Evolutionary conservation across 2,113 vertebrate genomes (phyloP).

Genomic region (Pyrgilauda ruficollis): DNA sequence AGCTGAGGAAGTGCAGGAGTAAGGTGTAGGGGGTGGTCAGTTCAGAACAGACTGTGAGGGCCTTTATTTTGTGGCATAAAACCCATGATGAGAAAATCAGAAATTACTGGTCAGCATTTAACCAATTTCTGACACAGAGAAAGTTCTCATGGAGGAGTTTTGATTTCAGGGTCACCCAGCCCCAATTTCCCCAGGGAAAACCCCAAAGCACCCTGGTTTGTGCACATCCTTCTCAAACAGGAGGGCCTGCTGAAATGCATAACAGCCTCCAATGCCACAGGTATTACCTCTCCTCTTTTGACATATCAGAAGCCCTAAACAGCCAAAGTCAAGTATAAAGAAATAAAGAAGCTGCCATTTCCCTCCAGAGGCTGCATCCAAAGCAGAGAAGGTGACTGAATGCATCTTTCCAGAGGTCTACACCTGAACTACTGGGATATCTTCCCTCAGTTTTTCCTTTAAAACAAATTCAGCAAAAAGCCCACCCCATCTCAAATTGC

Average conservation of each 20-base stretch:
- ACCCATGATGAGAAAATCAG: neutral
- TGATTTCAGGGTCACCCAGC: neutral
- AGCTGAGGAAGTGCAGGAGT: neutral
- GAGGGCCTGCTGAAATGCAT: neutral
- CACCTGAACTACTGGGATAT: neutral
- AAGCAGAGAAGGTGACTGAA: neutral
- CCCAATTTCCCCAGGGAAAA: neutral
- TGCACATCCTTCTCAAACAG: neutral
- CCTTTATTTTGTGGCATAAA: neutral
- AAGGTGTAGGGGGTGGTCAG: neutral
- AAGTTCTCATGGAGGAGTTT: neutral
- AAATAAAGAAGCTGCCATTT: neutral
- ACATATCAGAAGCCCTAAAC: neutral
- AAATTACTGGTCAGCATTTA: neutral
- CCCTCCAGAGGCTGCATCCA: neutral
- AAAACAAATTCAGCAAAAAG: neutral
- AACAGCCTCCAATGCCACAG: neutral
- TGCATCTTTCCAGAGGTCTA: neutral
- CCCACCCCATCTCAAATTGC: neutral
- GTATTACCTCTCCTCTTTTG: neutral
- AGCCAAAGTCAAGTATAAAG: neutral
- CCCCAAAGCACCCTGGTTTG: rapidly evolving
- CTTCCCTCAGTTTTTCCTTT: neutral
- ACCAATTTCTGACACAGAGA: neutral
- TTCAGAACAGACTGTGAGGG: neutral